Evolutionary conservation across 2,113 vertebrate species (phyloP), one percentile per base, ranked within the genome.

Genomic region (Thymallus thymallus): DNA sequence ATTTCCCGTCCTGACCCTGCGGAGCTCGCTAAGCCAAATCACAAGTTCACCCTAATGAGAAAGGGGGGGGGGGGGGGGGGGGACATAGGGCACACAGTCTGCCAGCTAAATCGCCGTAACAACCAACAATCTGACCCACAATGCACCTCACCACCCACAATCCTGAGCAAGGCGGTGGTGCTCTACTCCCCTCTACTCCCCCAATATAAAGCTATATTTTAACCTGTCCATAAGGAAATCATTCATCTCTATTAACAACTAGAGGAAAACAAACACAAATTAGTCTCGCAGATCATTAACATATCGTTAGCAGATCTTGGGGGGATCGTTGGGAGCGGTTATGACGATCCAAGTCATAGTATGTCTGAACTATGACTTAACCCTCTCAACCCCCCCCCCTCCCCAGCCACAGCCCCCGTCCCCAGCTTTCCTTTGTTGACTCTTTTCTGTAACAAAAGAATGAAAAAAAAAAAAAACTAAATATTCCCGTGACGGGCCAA

Each of bases 71-170:
- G 16, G 82, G 77, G 76, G 72, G 88, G 83, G 79, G 80, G 78
- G 75, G 88, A 86, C 80, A 84, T 84, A 82, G 67, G 81, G 84
- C 80, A 58, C 73, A 73, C 72, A 76, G 85, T 74, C 87, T 88
- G 91, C 90, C 91, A 92, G 82, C 90, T 91, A 92, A 81, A 85
- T 92, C 88, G 77, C 89, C 92, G 92, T 91, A 89, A 89, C 90
- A 90, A 93, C 92, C 87, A 84, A 66, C 84, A 81, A 88, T 82
- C 76, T 89, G 85, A 92, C 92, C 91, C 88, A 94, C 86, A 92
- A 92, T 92, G 90, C 91, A 90, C 84, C 84, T 85, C 84, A 86
- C 72, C 82, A 77, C 81, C 74, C 82, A 77, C 81, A 86, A 79
- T 78, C 83, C 82, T 73, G 82, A 83, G 84, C 82, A 13, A 4